Evolutionary conservation across 1,140 invertebrate species (phyloP).

Genomic region (Bradynema listronoti): DNA sequence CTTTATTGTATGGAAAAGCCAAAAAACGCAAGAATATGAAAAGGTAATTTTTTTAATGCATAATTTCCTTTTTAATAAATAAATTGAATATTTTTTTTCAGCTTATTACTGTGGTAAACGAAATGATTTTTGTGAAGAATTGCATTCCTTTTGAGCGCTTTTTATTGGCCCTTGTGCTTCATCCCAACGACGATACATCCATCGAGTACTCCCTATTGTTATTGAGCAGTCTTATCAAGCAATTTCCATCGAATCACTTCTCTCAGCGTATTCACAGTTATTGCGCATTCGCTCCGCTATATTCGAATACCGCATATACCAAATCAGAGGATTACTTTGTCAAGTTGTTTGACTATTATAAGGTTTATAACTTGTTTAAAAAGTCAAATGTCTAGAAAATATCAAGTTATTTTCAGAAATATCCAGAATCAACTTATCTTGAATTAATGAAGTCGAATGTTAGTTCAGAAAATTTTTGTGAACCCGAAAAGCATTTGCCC

Average conservation of each 20-base stretch:
- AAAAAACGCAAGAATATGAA: neutral
- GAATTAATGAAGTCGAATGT: conserved; percentile 14
- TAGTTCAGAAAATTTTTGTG: conserved; percentile 1
- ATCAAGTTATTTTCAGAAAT: conserved; percentile 14
- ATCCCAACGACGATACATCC: conserved; percentile 39
- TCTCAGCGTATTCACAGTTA: conserved; percentile 22
- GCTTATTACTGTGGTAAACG: conserved; percentile 25
- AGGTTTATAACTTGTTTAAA: conserved; percentile 16
- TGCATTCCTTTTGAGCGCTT: conserved; percentile 38
- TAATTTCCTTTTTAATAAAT: neutral
- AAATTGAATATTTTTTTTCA: conserved; percentile 15
- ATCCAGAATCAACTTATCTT: conserved; percentile 28
- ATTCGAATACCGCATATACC: conserved; percentile 16
- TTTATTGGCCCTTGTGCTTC: conserved; percentile 29
- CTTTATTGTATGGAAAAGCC: conserved; percentile 28
- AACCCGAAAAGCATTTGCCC: conserved; percentile 23
- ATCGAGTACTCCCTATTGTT: conserved; percentile 22
- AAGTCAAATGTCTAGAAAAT: neutral
- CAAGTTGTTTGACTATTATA: conserved; percentile 37
- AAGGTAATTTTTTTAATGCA: neutral
- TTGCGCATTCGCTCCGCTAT: conserved; percentile 17
- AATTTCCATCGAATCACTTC: conserved; percentile 19
- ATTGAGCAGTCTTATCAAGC: conserved; percentile 7
- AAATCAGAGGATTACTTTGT: conserved; percentile 39
- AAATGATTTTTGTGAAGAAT: conserved; percentile 39